Percentiles rank a stretch among this genome's conserved stretches.
These are phyloP conservation scores for Himalopsyche kuldschensis DNA, from an alignment of 2,888 invertebrate species.

Conservation along the genomic window DNA sequence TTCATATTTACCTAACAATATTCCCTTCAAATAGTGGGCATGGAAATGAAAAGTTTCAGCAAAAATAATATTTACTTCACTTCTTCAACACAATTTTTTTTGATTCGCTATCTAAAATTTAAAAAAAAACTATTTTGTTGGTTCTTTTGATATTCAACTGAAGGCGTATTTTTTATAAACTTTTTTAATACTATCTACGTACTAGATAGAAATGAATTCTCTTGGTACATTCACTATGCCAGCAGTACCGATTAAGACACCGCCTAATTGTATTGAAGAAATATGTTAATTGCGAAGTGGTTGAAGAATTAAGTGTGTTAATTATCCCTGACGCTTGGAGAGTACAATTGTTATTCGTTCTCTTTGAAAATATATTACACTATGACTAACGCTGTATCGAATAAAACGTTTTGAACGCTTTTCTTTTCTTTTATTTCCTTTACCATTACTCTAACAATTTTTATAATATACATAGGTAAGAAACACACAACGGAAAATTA, in stretches of 20 bases:
- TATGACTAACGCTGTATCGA: neutral
- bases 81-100: too few species aligned
- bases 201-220: neutral
- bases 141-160: too few species aligned
- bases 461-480: too few species aligned
- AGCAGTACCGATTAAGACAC: neutral
- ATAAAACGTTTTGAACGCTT: neutral
- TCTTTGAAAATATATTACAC: neutral
- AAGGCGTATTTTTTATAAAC: too few species aligned
- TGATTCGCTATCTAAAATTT: too few species aligned
- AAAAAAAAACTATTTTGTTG: too few species aligned
- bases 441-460: too few species aligned
- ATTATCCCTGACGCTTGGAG: neutral
- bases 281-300: conserved; percentile 3
- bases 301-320: conserved; percentile 4
- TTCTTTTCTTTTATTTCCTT: neutral
- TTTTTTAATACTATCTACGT: neutral
- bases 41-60: too few species aligned
- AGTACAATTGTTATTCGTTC: neutral
- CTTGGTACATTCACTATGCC: neutral
- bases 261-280: neutral
- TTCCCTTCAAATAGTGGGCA: too few species aligned
- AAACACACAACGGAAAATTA: too few species aligned
- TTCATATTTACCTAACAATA: too few species aligned
- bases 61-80: too few species aligned